Conservation (phyloP, 2,888 invertebrate genomes). For the Tinea semifulvella region DNA sequence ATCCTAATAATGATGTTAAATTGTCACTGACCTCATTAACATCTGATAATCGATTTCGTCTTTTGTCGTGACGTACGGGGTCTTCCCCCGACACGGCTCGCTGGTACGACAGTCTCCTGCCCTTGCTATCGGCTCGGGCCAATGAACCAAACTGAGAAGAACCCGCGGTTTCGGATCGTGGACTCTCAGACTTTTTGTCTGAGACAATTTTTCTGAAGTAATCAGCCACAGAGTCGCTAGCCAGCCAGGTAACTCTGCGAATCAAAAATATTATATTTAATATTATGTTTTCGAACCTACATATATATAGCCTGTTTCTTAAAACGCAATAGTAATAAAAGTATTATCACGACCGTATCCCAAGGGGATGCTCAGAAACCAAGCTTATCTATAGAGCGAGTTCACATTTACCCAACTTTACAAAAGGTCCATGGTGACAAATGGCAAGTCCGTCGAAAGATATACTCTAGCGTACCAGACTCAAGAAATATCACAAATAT, state of each 20-base stretch:
- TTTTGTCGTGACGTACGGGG: slow-evolving; percentile 26
- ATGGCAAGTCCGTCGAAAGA: no score
- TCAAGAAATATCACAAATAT: no score
- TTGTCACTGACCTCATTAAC: slow-evolving; percentile 8
- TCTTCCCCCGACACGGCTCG: slow-evolving; percentile 57
- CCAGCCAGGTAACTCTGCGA: slow-evolving; percentile 54
- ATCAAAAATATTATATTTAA: not conserved
- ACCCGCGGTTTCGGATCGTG: not conserved
- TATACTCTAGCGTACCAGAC: no score
- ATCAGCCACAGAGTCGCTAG: slow-evolving; percentile 48
- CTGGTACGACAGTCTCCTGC: slow-evolving; percentile 51
- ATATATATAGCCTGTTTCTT: no score
- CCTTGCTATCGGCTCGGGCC: slow-evolving; percentile 35
- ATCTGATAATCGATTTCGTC: slow-evolving; percentile 34
- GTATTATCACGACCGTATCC: no score
- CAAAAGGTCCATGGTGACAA: no score
- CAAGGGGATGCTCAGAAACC: no score
- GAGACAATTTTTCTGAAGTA: slow-evolving; percentile 30
- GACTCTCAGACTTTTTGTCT: not conserved
- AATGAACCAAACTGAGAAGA: not conserved
- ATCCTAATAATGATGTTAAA: not conserved
- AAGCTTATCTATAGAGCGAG: no score
- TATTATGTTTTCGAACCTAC: no score
- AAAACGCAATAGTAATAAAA: no score
- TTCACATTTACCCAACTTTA: no score